Evolutionary conservation across 2,113 vertebrate species (phyloP), one percentile per base, ranked within the genome.

Genomic region (Ophthalmolycus amberensis): DNA sequence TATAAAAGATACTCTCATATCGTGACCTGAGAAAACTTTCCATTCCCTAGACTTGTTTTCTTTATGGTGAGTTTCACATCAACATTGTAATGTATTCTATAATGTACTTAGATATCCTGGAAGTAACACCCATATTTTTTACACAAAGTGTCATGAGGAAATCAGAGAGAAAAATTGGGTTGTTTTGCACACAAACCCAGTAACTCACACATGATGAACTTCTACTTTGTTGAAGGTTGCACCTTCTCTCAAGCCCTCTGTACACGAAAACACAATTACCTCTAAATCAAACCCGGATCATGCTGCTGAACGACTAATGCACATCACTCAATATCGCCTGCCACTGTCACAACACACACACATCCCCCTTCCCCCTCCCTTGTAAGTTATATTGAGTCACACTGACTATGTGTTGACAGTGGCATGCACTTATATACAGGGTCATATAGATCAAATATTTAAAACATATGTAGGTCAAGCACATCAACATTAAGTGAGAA

Each of bases 261-360:
- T 71, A 81, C 79, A 82, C 56, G 78, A 86, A 78, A 79, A 79
- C 71, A 79, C 75, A 85, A 87, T 82, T 76, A 77, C 46, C 38
- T 86, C 86, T 89, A 92, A 89, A 89, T 86, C 88, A 91, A 92
- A 86, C 65, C 25, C 4, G 40, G 37, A 66, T 82, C 86, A 71
- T 27, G 65, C 77, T 80, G 64, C 67, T 84, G 59, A 85, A 79
- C 29, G 18, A 37, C 77, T 69, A 88, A 91, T 77, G 80, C 52
- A 85, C 85, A 92, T 94, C 90, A 92, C 82, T 93, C 89, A 91
- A 90, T 88, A 91, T 83, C 74, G 62, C 81, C 86, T 68, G 62
- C 52, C 71, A 76, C 76, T 85, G 74, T 81, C 86, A 88, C 68
- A 71, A 25, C 37, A 46, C 52, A 16, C 29, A 16, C 16, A 56